Evolutionary conservation across 2,113 vertebrate species (phyloP).

Genomic region (cattle (Bos taurus)): ARS-UCD2.0 NC_037349.1:13609001-13609500

Average conservation of each 20-base stretch:
- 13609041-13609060: neutral
- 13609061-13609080: neutral
- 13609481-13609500: neutral
- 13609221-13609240: neutral
- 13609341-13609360: neutral
- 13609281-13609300: neutral
- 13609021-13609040: neutral
- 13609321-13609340: neutral
- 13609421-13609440: neutral
- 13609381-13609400: neutral
- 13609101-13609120: neutral
- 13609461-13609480: neutral
- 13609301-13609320: neutral
- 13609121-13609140: neutral
- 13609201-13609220: neutral
- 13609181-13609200: neutral
- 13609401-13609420: neutral
- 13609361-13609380: neutral
- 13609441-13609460: neutral
- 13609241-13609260: neutral
- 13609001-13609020: neutral
- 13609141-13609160: neutral
- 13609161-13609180: neutral
- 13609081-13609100: neutral
- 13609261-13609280: neutral